phyloP scores from a whole-genome alignment of 2,113 vertebrate species.

The Phalacrocorax pelagicus region DNA sequence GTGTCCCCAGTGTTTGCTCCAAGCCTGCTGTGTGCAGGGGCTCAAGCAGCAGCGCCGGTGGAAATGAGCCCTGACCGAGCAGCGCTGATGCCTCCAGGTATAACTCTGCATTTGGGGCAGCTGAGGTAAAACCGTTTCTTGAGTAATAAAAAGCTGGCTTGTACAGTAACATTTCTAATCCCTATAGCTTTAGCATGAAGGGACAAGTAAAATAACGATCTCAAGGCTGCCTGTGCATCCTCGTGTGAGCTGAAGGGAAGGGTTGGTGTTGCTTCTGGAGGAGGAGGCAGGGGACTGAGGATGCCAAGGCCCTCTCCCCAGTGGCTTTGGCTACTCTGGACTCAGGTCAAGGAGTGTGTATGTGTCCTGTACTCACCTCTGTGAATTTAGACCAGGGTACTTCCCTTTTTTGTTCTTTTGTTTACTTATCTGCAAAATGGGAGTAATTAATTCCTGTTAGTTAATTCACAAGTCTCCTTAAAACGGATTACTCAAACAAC shows the following conservation, averaged over 20 bases:
- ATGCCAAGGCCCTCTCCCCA: not conserved
- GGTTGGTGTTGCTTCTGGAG: not conserved
- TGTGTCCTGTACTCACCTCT: not conserved
- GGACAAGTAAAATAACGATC: not conserved
- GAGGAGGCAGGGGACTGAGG: not conserved
- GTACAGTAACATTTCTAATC: not conserved
- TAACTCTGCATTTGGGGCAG: not conserved
- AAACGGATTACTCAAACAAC: not conserved
- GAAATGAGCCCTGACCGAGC: not conserved
- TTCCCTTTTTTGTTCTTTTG: not conserved
- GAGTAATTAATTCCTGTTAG: conserved; percentile 17
- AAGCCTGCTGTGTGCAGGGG: not conserved
- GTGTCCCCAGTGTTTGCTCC: not conserved
- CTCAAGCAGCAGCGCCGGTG: not conserved
- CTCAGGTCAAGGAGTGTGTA: not conserved
- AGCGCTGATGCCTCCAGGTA: not conserved
- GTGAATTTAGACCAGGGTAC: not conserved
- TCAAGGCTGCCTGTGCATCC: not conserved
- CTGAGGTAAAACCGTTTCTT: not conserved
- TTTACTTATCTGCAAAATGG: conserved; percentile 7
- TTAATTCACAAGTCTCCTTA: not conserved
- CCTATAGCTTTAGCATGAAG: not conserved
- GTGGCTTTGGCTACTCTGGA: not conserved
- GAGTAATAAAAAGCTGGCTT: not conserved
- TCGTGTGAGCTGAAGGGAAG: not conserved